Evolutionary conservation across 2,888 invertebrate genomes (phyloP), one percentile per base, ranked within the genome.

Genomic region (Melieria picta): DNA sequence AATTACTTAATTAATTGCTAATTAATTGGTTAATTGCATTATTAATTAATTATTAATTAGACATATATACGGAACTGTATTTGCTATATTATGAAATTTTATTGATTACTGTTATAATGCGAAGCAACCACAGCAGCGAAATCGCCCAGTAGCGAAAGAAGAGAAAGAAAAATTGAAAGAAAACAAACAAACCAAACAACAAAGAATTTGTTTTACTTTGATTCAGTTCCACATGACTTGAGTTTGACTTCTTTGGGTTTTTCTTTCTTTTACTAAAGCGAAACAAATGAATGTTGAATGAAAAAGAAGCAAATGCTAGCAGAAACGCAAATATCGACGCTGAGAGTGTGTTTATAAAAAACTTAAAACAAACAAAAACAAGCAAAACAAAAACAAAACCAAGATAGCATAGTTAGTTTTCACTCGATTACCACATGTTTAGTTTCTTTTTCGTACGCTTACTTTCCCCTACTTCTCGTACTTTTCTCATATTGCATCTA

Each of bases 101-200:
- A 81, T 79, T 82, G 79, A 80, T 81, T 82, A 81, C 77, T 83
- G 81, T 81, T 82, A 80, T 80, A 82, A 82, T 81, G 83, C 83
- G 79, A 83, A 83, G 83, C 79, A 82, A 78, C 75, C 69, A 75
- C 69, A 70, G 58, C 47, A 57, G 52, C 52, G 50, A 68, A 60
- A 50, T 16, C 46, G 55, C 11, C 13, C 13, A 64, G 69, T 69
- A 30, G 6, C 72, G 72, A 65, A 57, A 46, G 30, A 62, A 65
- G 69, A 47, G 69, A 72, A 48, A 52, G 7, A 65, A 66, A 50
- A 46, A 62, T 56, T 45, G 45, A 66, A 74, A 56, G 66, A 46
- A 60, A 65, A 55, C 65, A 74, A 66, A 64, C 74, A 71, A 70
- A 74, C 69, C 65, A 71, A 64, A 71, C 13, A 64, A 63, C 30